Base-by-base conservation (phyloP, 1,140 invertebrate genomes). In the Bombus superbus region DNA sequence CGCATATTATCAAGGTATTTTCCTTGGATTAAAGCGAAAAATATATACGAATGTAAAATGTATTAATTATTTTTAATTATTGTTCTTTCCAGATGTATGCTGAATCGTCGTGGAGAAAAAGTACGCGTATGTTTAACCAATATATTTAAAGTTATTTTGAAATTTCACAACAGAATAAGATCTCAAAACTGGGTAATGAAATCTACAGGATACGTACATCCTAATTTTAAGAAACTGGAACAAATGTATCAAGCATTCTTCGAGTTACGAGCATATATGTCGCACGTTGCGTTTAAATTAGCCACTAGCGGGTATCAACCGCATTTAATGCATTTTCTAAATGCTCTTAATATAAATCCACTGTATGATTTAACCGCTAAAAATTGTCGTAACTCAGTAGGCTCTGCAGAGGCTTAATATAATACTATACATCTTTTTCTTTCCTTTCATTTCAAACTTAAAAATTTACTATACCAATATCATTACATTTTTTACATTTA, bases 91-190 rank as follows among this genome's bases (percentile, higher is more conserved):
- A 96, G 97, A 80, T 97, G 97, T 85, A 95, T 97, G 78, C 90
- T 98, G 9, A 97, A 97, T 84, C 96, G 96, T 62, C 96, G 96
- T 57, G 97, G 97, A 40, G 95, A 96, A 38, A 96, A 97, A 38
- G 96, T 97, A 35, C 96, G 96, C 86, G 96, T 96, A 64, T 94
- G 96, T 1, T 93, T 97, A 13, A 96, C 97, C 32, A 96, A 96
- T 91, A 96, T 97, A 6, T 97, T 97, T 82, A 96, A 96, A 64
- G 96, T 97, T 3, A 96, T 97, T 40, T 90, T 97, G 53, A 97
- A 97, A 89, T 98, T 97, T 90, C 97, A 97, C 91, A 95, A 96
- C 92, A 95, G 95, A 75, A 92, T 95, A 38, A 90, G 92, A n/a
- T 93, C 92, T 28, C 93, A 93, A 68, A 87, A 85, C 35, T 95